Evolutionary conservation across 2,797 vertebrate species (phyloP).

Genomic region (Macrochelys suwanniensis): DNA sequence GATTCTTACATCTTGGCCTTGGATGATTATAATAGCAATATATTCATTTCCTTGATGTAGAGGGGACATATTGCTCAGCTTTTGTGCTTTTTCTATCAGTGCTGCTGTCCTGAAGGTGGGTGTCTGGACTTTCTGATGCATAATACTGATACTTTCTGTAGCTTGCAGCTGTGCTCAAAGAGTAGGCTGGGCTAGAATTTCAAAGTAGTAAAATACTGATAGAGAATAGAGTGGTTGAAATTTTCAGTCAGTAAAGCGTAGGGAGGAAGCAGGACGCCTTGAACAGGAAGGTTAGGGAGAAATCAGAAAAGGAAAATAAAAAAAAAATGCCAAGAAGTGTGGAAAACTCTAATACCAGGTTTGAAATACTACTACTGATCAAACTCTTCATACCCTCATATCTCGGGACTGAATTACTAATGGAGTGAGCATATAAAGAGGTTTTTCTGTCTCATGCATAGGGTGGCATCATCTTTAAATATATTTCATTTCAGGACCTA

Average conservation of each 20-base stretch:
- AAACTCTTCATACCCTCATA: neutral
- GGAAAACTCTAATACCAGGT: neutral
- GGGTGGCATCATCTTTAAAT: neutral
- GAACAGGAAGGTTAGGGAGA: neutral
- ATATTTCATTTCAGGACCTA: neutral
- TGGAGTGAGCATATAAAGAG: neutral
- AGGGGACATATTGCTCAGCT: neutral
- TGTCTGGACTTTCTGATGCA: neutral
- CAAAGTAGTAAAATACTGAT: neutral
- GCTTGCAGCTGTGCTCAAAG: neutral
- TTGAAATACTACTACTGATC: conserved; percentile 28
- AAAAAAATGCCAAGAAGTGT: neutral
- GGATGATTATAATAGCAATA: neutral
- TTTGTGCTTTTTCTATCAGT: neutral
- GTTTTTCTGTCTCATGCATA: neutral
- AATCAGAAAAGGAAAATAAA: neutral
- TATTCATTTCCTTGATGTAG: rapidly evolving
- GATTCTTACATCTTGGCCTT: neutral
- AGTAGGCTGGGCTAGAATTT: neutral
- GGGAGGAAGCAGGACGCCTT: neutral
- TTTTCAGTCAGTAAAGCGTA: neutral
- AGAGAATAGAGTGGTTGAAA: neutral
- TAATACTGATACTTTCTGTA: neutral
- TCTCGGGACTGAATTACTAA: conserved; percentile 14
- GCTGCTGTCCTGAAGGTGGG: neutral